Conservation (phyloP, 2,113 vertebrate species). For the Bubo scandiacus region DNA sequence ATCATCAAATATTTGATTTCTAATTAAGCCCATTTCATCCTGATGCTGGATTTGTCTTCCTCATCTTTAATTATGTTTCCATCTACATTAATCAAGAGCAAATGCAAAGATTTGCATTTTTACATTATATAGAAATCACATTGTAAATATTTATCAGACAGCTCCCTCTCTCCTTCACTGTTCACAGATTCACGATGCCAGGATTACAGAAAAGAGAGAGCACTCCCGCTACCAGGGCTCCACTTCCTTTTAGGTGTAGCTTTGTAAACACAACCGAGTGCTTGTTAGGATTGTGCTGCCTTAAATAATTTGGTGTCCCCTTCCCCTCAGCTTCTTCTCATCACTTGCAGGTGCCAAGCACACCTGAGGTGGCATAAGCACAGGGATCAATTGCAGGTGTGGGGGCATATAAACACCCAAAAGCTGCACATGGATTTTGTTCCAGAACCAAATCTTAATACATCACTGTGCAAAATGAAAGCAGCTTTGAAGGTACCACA, state of each 20-base stretch:
- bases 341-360: accelerated
- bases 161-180: not conserved
- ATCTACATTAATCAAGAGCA: not conserved
- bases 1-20: conserved; percentile 13
- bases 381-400: not conserved
- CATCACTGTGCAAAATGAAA: not conserved
- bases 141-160: not conserved
- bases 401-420: not conserved
- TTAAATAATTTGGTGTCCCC: not conserved
- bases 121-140: not conserved
- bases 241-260: not conserved
- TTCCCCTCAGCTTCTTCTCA: not conserved
- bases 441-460: not conserved
- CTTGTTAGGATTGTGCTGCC: not conserved
- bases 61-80: not conserved
- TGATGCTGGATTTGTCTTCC: not conserved
- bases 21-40: conserved; percentile 20
- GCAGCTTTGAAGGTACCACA: not conserved
- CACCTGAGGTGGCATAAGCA: not conserved
- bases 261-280: no score
- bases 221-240: accelerated
- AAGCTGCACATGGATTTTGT: not conserved
- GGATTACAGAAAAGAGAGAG: not conserved
- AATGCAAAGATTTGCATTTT: not conserved
- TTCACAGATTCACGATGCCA: not conserved